Base-by-base conservation (phyloP, 2,113 vertebrate genomes). In the Butorides virescens region DNA sequence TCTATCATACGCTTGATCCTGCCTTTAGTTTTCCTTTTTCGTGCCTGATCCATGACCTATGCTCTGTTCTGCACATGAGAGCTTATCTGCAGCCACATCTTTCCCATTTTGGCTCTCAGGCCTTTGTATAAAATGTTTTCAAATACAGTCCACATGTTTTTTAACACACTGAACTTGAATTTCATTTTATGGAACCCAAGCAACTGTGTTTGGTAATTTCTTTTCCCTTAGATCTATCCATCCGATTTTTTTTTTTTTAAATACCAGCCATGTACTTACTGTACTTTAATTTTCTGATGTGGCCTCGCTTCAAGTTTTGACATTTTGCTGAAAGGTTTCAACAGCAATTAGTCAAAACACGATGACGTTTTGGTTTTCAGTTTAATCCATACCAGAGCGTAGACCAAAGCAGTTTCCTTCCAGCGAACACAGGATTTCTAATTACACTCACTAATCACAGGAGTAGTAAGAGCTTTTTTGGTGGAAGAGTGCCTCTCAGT, bases 281-380 rank as follows among this genome's bases (percentile, higher is more conserved):
- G 71, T 75, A 79, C 62, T 92, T 92, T 44, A 85, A 94, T 89
- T 97, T 96, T 94, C 72, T 94, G 92, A 71, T 86, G 94, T 92
- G 95, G 95, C 97, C 92, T 94, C 34, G 5, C 93, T 94, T 83
- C 81, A 34, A 92, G 66, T 90, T 95, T 93, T 95, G 95, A 94
- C 90, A 42, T 94, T 91, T 79, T 93, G 91, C 91, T 97, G 94
- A 89, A 83, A 95, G 94, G 84, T 89, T 96, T 92, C 88, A 77
- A 58, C 92, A 96, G 93, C 88, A 96, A 95, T 97, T 96, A 97
- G 92, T 96, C 94, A 97, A 82, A 97, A 94, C 80, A 93, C 2
- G 7, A 80, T 30, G 21, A 81, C 5, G 0, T 86, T 96, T 92
- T 59, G 49, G 87, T 88, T 97, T 96, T 56, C 42, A 8, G 15